Evolutionary conservation across 2,113 vertebrate genomes (phyloP).

Genomic region (Phrynosoma blainvillii): DNA sequence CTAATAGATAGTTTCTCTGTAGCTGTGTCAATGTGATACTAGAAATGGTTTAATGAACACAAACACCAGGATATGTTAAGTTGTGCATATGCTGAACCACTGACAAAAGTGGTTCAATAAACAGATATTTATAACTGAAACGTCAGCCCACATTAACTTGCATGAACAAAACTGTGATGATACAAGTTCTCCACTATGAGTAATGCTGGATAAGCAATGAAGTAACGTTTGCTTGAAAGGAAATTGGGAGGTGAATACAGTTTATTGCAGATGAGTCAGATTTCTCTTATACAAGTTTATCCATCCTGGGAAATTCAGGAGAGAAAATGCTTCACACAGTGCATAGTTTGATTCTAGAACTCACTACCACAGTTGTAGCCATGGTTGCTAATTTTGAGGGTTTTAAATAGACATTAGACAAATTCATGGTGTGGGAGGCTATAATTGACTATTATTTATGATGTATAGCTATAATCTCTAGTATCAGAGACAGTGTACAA

Average conservation of each 20-base stretch:
- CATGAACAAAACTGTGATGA: not conserved
- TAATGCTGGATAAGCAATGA: not conserved
- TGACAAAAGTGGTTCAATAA: slow-evolving; percentile 1
- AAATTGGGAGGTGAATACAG: not conserved
- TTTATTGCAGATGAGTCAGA: not conserved
- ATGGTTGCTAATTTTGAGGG: not conserved
- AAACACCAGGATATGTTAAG: not conserved
- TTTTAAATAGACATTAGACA: not conserved
- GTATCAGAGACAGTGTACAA: not conserved
- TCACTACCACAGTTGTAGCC: not conserved
- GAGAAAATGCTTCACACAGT: not conserved
- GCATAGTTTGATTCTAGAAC: not conserved
- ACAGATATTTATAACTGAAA: not conserved
- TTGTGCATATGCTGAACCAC: not conserved
- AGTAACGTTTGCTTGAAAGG: not conserved
- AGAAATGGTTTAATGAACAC: not conserved
- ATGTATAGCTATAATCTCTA: not conserved
- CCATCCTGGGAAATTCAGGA: not conserved
- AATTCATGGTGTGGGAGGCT: not conserved
- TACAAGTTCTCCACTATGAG: not conserved
- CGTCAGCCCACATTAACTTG: not conserved
- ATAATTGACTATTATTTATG: not conserved
- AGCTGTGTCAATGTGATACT: not conserved
- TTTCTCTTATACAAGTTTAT: not conserved
- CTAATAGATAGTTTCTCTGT: not conserved